phyloP scores from a whole-genome alignment of 2,113 vertebrate genomes.

The Neopipo cinnamomea region DNA sequence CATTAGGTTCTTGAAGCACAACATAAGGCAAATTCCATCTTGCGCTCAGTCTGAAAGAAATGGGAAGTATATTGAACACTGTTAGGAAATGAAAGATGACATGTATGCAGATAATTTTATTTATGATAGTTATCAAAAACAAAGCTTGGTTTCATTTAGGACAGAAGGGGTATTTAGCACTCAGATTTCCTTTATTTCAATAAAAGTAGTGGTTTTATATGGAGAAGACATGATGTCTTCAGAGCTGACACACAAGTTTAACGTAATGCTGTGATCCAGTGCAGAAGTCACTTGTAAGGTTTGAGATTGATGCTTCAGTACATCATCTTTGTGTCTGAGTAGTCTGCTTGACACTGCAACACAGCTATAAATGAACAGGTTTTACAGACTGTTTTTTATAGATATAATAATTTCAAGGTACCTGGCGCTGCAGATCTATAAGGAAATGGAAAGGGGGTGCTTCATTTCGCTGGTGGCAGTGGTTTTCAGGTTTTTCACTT shows the following conservation, averaged over 20 bases:
- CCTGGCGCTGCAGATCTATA: not conserved
- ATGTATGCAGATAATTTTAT: not conserved
- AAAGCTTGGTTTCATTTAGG: not conserved
- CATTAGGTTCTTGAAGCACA: not conserved
- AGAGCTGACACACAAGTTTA: not conserved
- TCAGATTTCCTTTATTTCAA: not conserved
- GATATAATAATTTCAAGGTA: not conserved
- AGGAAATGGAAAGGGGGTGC: not conserved
- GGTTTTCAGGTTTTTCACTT: not conserved
- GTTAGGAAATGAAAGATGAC: not conserved
- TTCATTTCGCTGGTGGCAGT: not conserved
- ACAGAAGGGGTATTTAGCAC: not conserved
- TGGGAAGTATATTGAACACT: not conserved
- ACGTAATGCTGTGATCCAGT: not conserved
- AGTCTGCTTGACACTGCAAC: not conserved
- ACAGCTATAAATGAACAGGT: not conserved
- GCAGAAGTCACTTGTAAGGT: rapidly evolving
- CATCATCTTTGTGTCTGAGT: not conserved
- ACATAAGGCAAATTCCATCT: not conserved
- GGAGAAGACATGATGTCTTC: not conserved
- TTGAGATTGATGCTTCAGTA: not conserved
- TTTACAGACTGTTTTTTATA: not conserved
- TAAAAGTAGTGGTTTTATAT: not conserved
- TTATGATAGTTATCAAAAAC: not conserved
- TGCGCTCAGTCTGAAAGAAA: not conserved